A percentile compares a stretch with the other conserved stretches of the same genome.
Evolutionary conservation across 1,140 invertebrate genomes (phyloP).

Genomic region (Ruditapes philippinarum): DNA sequence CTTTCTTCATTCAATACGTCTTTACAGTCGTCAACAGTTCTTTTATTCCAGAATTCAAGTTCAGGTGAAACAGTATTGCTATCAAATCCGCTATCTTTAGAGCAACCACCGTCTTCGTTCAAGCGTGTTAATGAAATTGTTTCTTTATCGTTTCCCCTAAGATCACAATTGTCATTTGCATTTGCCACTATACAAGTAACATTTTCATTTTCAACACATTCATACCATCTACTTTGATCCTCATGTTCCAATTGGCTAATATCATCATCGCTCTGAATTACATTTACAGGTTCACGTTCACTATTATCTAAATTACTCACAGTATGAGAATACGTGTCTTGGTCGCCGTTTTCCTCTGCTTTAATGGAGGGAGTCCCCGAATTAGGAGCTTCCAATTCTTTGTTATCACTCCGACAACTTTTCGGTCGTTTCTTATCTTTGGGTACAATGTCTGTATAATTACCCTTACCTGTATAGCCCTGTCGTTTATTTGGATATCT

Average conservation of each 20-base stretch:
- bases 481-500: neutral
- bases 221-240: neutral
- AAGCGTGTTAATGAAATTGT: neutral
- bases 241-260: neutral
- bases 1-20: neutral
- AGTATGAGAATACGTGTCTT: neutral
- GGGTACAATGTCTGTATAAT: neutral
- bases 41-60: neutral
- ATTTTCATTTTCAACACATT: conserved; percentile 8
- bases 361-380: no score
- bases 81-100: conserved; percentile 53
- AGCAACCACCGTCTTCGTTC: neutral
- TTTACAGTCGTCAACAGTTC: neutral
- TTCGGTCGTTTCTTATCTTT: neutral
- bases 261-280: neutral
- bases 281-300: neutral
- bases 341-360: neutral
- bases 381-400: no score
- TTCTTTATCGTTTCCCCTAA: neutral
- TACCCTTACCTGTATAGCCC: neutral
- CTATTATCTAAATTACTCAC: neutral
- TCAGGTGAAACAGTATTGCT: conserved; percentile 43
- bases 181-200: neutral
- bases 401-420: neutral
- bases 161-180: neutral